Conservation (phyloP, 1,140 invertebrate genomes). For the Diorhabda carinulata region DNA sequence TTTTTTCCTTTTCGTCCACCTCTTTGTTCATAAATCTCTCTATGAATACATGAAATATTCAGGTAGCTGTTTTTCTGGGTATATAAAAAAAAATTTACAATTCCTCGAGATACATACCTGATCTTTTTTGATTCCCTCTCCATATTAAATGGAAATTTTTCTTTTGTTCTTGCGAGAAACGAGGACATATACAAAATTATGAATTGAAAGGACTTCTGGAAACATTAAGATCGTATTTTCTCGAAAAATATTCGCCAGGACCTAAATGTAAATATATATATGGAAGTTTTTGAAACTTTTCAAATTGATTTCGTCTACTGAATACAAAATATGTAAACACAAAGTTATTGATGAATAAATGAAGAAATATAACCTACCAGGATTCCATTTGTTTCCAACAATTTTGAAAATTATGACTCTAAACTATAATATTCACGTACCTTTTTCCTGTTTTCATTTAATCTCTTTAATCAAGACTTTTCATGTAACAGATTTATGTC, state of each 20-base stretch:
- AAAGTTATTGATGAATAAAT: background rate
- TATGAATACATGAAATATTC: no score
- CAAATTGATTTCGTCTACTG: background rate
- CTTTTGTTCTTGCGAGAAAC: background rate
- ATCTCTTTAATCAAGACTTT: no score
- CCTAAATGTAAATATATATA: slow-evolving; percentile 1
- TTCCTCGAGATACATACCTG: background rate
- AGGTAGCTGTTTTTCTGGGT: background rate
- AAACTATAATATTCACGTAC: no score
- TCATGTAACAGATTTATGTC: no score
- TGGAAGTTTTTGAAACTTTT: background rate
- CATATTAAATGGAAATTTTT: slow-evolving; percentile 1
- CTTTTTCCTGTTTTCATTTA: no score
- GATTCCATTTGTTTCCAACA: no score
- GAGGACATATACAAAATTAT: background rate
- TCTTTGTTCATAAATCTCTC: no score
- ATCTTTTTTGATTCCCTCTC: background rate
- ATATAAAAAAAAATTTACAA: background rate
- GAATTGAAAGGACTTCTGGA: background rate
- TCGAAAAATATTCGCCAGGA: background rate
- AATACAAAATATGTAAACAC: slow-evolving; percentile 4
- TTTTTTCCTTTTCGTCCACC: no score
- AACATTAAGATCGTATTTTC: slow-evolving; percentile 2
- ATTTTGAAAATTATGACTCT: no score
- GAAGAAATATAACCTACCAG: slow-evolving; percentile 3